These are phyloP conservation scores for Pachliopta kotzebuea DNA, from an alignment of 2,888 invertebrate species.

Conservation along the genomic window DNA sequence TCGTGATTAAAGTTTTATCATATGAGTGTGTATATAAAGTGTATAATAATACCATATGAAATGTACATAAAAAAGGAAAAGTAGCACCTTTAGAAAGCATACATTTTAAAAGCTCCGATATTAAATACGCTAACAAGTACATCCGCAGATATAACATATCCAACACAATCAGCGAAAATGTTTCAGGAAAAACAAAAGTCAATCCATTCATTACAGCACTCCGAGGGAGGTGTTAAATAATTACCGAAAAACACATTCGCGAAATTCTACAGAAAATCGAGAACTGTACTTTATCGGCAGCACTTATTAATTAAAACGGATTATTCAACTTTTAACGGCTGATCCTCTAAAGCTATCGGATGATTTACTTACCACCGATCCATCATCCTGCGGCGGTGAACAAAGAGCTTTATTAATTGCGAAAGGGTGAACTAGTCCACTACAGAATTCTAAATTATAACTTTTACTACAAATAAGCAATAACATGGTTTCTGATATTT, in stretches of 20 bases:
- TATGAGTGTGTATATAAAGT: too few relatives aligned
- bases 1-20: too few relatives aligned
- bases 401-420: slow-evolving; percentile 61
- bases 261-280: slow-evolving; percentile 10
- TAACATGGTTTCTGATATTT: not conserved
- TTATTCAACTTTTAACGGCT: slow-evolving; percentile 31
- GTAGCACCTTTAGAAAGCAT: not conserved
- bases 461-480: slow-evolving; percentile 7
- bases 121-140: not conserved
- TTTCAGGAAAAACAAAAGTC: slow-evolving; percentile 20
- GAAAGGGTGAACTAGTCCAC: slow-evolving; percentile 38
- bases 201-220: slow-evolving; percentile 20
- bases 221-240: slow-evolving; percentile 20
- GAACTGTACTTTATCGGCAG: slow-evolving; percentile 22
- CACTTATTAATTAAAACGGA: slow-evolving; percentile 28
- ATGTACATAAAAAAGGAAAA: too few relatives aligned
- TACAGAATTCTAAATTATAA: slow-evolving; percentile 6
- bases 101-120: not conserved
- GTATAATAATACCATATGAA: too few relatives aligned
- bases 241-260: slow-evolving; percentile 20
- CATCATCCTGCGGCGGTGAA: slow-evolving; percentile 75
- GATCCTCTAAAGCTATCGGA: slow-evolving; percentile 32
- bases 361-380: slow-evolving; percentile 73
- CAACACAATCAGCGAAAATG: slow-evolving; percentile 12
- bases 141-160: not conserved